These are phyloP conservation scores for Phoeniculus purpureus DNA, from an alignment of 2,797 vertebrate genomes.

Conservation along the genomic window DNA sequence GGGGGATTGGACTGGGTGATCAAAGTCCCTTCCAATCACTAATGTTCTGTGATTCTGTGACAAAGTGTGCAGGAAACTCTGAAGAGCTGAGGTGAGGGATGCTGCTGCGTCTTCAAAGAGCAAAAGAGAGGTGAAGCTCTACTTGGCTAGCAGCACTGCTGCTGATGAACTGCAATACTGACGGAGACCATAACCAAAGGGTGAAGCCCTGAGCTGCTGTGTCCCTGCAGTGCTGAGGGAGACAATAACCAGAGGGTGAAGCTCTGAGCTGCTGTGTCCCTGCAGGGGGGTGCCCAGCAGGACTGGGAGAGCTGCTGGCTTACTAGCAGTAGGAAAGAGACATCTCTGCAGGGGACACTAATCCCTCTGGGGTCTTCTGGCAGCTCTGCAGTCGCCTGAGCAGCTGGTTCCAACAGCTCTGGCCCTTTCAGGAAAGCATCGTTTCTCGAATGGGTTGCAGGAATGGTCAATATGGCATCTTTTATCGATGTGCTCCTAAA, in stretches of 20 bases:
- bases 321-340: rapidly evolving
- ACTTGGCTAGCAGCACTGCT: background rate
- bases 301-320: background rate
- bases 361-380: background rate
- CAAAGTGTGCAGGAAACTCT: no score
- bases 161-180: background rate
- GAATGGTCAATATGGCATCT: rapidly evolving
- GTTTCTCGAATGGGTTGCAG: rapidly evolving
- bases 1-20: no score
- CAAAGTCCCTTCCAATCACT: no score
- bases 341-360: rapidly evolving
- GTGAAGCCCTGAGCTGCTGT: background rate
- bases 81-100: background rate
- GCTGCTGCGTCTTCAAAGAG: background rate
- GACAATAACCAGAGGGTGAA: background rate
- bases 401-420: background rate
- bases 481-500: rapidly evolving
- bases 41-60: no score
- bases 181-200: background rate
- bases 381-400: background rate
- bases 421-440: background rate
- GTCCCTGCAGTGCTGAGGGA: background rate
- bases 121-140: background rate
- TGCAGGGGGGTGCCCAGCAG: rapidly evolving
- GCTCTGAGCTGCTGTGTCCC: no score